Evolutionary conservation across 2,888 invertebrate genomes (phyloP), one percentile per base, ranked within the genome.

Genomic region (Itoplectis maculator): DNA sequence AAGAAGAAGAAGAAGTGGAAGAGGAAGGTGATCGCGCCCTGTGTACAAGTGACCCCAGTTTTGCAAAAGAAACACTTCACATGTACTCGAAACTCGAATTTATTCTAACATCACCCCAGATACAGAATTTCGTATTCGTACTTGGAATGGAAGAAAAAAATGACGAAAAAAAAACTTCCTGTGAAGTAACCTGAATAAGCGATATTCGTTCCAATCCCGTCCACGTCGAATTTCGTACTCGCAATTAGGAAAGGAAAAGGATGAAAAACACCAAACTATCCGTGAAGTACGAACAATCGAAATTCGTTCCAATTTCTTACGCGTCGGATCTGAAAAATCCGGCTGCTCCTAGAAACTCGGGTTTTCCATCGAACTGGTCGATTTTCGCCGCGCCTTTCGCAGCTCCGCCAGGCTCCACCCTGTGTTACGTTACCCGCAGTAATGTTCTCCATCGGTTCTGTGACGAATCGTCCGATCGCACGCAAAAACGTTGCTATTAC

Each of bases 391-490:
- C 6, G 37, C 20, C 54, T 42, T 70, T 8, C n/a, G 68, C 54
- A 40, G 23, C 35, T 35, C 37, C 20, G 13, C 18, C 15, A 63
- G 42, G 11, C 13, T 63, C 18, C 40, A 63, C n/a, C n/a, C 15
- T 63, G 15, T 20, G 20, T 65, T 42, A 45, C 65, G 20, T n/a
- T 65, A 23, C 18, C 65, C 23, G 59, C 42, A 5, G 29, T n/a
- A n/a, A n/a, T 40, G 42, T 59, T 56, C 42, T 56, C 56, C 56
- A 56, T 56, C 54, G 29, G 37, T 6, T 56, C 42, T n/a, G 42
- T 56, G 45, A 42, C 68, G 49, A 75, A 54, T 65, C 42, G 54
- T 23, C 66, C 23, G 66, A 56, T 75, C 29, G 45, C 47, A 42
- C 3, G 66, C 13, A 76, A 68, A 66, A 37, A 56, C 9, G 13